These are phyloP conservation scores for Synergus japonicus DNA, from an alignment of 2,888 invertebrate species.

Conservation along the genomic window DNA sequence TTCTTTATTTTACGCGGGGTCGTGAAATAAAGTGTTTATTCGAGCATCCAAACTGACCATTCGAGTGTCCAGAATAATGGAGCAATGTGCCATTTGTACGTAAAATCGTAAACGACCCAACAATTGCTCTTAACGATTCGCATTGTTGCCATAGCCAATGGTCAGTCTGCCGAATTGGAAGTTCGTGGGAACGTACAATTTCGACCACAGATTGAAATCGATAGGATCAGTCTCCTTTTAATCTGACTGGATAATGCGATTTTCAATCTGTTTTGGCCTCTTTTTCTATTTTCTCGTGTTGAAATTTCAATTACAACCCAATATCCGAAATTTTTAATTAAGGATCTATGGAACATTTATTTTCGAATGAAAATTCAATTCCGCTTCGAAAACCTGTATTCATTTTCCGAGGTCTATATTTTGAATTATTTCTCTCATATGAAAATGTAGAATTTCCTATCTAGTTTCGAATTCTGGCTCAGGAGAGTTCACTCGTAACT, in stretches of 20 bases:
- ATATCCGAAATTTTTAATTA: not conserved
- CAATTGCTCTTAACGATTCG: slow-evolving; percentile 66
- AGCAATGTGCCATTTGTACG: slow-evolving; percentile 55
- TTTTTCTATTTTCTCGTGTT: not conserved
- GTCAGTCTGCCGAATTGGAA: slow-evolving; percentile 55
- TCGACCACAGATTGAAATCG: slow-evolving; percentile 51
- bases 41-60: slow-evolving; percentile 19
- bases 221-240: slow-evolving; percentile 25
- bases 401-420: not conserved
- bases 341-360: not conserved
- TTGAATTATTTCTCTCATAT: not conserved
- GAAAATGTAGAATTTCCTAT: not conserved
- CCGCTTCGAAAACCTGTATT: not conserved
- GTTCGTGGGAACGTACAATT: slow-evolving; percentile 56
- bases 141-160: slow-evolving; percentile 54
- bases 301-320: slow-evolving; percentile 8
- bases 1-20: not conserved
- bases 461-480: not conserved
- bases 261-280: slow-evolving; percentile 1
- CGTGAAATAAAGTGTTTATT: slow-evolving; percentile 17
- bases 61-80: slow-evolving; percentile 41
- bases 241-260: slow-evolving; percentile 12
- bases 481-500: not conserved
- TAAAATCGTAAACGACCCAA: slow-evolving; percentile 64
- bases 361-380: not conserved